phyloP scores from a whole-genome alignment of 2,797 vertebrate species.

The Lacerta agilis region DNA sequence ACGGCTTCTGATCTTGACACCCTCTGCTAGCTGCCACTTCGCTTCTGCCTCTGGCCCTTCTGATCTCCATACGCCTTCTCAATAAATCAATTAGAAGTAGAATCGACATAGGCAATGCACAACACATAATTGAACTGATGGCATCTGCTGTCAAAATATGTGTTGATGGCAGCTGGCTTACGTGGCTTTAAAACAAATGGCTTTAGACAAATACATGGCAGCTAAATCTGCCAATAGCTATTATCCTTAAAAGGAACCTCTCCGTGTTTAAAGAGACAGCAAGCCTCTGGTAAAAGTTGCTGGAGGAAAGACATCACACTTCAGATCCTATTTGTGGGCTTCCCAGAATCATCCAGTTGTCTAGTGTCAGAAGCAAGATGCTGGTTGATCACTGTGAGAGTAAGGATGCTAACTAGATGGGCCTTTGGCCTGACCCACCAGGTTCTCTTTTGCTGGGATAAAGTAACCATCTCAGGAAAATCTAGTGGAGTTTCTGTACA shows the following conservation, averaged over 20 bases:
- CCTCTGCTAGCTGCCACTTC: too few species aligned
- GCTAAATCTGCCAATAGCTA: neutral
- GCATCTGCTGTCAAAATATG: neutral
- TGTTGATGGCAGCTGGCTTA: neutral
- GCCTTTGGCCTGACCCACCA: too few species aligned
- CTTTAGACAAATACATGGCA: neutral
- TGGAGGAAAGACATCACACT: neutral
- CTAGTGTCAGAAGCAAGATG: neutral
- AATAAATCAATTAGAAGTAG: neutral
- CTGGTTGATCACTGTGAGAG: neutral
- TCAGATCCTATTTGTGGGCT: neutral
- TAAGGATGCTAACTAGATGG: too few species aligned
- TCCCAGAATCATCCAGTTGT: neutral
- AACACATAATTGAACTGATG: neutral
- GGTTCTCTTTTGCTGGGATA: neutral
- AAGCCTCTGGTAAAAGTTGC: neutral
- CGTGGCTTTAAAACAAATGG: neutral
- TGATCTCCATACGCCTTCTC: neutral
- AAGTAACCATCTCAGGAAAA: neutral
- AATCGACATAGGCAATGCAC: neutral
- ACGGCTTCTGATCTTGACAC: too few species aligned
- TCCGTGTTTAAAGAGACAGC: neutral
- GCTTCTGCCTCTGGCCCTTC: neutral
- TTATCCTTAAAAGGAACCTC: neutral
- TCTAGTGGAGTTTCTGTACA: neutral